Conservation (phyloP, 35 echinoderm and acorn worm species). For the Chiridota heheva region DNA sequence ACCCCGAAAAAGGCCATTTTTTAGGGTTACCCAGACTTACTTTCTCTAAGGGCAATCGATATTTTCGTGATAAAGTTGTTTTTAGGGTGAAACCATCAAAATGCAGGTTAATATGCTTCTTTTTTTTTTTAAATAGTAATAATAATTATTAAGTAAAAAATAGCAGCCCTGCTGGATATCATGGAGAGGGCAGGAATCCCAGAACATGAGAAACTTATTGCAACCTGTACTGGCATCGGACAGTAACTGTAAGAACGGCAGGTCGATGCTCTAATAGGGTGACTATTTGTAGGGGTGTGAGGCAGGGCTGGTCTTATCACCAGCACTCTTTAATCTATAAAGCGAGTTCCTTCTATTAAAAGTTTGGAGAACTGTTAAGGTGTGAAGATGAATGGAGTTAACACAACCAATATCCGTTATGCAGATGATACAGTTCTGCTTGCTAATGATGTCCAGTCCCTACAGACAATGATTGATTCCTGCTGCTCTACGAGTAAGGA, state of each 20-base stretch:
- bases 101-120: too few relatives aligned
- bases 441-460: neutral
- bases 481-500: neutral
- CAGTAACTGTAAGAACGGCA: neutral
- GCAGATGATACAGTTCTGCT: slow-evolving; percentile 1
- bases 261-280: neutral
- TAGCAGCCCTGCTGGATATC: too few relatives aligned
- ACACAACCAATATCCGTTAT: slow-evolving; percentile 1
- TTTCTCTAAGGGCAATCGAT: too few relatives aligned
- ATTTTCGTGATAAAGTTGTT: too few relatives aligned
- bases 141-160: too few relatives aligned
- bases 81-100: too few relatives aligned
- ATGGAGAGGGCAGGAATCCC: neutral
- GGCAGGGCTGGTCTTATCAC: neutral
- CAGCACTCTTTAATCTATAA: neutral
- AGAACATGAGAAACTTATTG: neutral
- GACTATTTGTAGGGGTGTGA: neutral
- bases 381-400: slow-evolving; percentile 4
- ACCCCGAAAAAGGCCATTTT: too few relatives aligned
- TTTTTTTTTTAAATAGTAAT: too few relatives aligned
- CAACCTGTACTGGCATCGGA: neutral
- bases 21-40: too few relatives aligned
- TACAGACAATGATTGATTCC: neutral
- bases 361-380: neutral
- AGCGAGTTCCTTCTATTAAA: neutral